phyloP scores from a whole-genome alignment of 2,113 vertebrate species.

The Pangasianodon hypophthalmus region DNA sequence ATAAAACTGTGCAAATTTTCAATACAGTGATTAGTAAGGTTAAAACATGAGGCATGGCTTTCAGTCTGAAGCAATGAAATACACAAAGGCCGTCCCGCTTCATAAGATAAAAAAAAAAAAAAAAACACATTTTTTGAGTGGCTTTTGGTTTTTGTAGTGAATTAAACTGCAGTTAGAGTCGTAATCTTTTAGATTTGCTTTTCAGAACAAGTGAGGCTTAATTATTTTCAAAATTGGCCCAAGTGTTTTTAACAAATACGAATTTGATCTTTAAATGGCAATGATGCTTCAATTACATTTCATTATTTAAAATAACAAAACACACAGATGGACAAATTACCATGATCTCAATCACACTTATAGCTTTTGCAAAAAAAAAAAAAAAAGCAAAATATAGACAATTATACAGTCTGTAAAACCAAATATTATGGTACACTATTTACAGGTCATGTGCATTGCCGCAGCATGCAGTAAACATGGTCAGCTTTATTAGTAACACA shows the following conservation, averaged over 20 bases:
- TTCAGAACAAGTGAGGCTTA: background rate
- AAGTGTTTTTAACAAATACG: background rate
- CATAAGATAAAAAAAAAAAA: conserved; percentile 54
- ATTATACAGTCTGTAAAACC: conserved; percentile 70
- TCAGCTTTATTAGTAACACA: background rate
- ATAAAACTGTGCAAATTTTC: conserved; percentile 88
- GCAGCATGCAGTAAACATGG: conserved; percentile 25
- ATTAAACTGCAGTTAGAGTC: background rate
- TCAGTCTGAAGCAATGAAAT: conserved; percentile 71
- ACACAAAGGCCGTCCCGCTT: conserved; percentile 35
- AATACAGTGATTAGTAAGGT: conserved; percentile 93
- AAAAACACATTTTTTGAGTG: background rate
- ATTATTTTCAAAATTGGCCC: background rate
- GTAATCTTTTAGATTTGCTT: background rate
- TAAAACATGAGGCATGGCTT: conserved; percentile 73
- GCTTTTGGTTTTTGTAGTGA: background rate
- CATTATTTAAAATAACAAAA: background rate
- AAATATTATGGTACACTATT: conserved; percentile 80
- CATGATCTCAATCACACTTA: background rate
- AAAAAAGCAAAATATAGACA: background rate
- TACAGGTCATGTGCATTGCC: conserved; percentile 67
- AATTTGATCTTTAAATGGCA: background rate
- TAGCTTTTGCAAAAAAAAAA: background rate
- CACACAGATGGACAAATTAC: background rate
- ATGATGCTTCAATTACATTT: background rate